These are phyloP conservation scores for Pan paniscus DNA, from an alignment of 2,113 vertebrate species.

Conservation along the genomic window DNA sequence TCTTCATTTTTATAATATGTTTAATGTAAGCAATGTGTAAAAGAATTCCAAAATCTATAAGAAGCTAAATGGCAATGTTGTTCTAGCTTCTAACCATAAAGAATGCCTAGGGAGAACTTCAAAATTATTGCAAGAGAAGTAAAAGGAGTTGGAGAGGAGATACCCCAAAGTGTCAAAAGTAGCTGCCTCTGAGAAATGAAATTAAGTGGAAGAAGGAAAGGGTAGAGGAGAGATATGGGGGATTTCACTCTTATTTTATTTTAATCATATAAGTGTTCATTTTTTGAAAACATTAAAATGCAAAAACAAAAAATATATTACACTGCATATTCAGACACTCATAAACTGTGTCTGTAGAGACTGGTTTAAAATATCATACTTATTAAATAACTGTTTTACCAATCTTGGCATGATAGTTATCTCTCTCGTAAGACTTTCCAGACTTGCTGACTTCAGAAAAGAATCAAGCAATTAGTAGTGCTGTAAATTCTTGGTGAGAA, in stretches of 20 bases:
- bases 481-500: constrained; percentile 34
- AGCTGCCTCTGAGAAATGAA: constrained; percentile 6
- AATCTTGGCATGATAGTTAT: constrained; percentile 40
- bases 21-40: constrained; percentile 61
- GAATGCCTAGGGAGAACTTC: constrained; percentile 43
- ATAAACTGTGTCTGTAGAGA: not conserved
- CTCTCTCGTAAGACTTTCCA: constrained; percentile 48
- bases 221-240: not conserved
- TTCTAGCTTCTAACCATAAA: constrained; percentile 56
- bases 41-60: constrained; percentile 19
- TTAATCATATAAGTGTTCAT: constrained; percentile 26
- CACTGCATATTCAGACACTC: not conserved
- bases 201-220: not conserved
- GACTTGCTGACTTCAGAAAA: constrained; percentile 57
- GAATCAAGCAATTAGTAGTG: constrained; percentile 46
- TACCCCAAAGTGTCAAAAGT: not conserved
- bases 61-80: constrained; percentile 8
- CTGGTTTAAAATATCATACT: constrained; percentile 57
- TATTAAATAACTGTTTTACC: constrained; percentile 52
- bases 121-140: not conserved
- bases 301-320: not conserved
- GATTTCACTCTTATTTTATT: constrained; percentile 53
- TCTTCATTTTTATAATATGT: constrained; percentile 5
- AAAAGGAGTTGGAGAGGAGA: not conserved
- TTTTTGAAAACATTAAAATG: constrained; percentile 4